Conservation (phyloP, 2,888 invertebrate genomes). For the Esperia sulphurella region DNA sequence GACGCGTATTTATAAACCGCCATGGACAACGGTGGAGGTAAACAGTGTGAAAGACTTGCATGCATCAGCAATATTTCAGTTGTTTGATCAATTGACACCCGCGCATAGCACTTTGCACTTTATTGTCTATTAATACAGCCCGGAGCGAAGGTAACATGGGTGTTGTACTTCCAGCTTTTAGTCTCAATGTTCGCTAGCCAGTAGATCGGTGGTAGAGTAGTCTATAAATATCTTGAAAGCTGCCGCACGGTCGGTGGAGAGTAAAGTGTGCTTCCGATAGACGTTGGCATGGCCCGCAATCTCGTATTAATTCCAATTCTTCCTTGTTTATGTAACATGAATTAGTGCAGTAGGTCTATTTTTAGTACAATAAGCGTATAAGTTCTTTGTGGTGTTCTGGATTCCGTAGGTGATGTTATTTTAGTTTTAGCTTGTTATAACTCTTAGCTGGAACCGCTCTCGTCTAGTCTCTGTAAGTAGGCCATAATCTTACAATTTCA, state of each 20-base stretch:
- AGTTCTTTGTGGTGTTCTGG: background rate
- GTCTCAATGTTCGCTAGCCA: constrained; percentile 32
- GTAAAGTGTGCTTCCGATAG: constrained; percentile 19
- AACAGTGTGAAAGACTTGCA: constrained; percentile 59
- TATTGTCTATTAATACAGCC: background rate
- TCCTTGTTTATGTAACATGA: constrained; percentile 10
- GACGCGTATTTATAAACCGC: constrained; percentile 51
- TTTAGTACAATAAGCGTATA: background rate
- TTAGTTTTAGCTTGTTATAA: background rate
- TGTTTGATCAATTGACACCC: constrained; percentile 38
- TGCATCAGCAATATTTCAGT: constrained; percentile 41
- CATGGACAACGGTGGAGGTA: constrained; percentile 76
- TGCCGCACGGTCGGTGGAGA: constrained; percentile 30
- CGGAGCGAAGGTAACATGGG: constrained; percentile 7
- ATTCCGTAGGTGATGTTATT: background rate
- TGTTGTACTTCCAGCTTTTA: constrained; percentile 31
- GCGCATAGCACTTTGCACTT: constrained; percentile 57
- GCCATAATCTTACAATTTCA: background rate
- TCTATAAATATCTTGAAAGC: constrained; percentile 65
- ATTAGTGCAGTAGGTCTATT: background rate
- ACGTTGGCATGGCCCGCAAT: constrained; percentile 13
- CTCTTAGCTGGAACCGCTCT: background rate
- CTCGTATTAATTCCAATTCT: constrained; percentile 11
- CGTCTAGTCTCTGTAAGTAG: background rate
- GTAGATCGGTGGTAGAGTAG: constrained; percentile 49